A percentile compares a stretch with the other conserved stretches of the same genome.
phyloP scores from a whole-genome alignment of 2,113 vertebrate species.

The Bambusicola thoracicus region DNA sequence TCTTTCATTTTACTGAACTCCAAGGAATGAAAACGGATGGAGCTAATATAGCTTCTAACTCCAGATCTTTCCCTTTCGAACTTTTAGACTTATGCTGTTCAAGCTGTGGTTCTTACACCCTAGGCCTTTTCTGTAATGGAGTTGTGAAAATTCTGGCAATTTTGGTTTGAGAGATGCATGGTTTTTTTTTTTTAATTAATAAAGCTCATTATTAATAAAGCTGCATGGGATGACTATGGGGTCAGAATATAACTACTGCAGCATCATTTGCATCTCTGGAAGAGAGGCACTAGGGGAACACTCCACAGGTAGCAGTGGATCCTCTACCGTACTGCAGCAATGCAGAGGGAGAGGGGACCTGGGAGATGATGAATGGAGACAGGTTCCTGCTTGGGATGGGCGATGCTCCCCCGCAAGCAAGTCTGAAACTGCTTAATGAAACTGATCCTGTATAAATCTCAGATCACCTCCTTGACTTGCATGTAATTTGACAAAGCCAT shows the following conservation, averaged over 20 bases:
- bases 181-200: background rate
- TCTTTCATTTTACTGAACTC: background rate
- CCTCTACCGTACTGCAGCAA: too few relatives aligned
- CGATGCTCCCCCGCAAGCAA: too few relatives aligned
- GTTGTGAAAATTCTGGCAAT: background rate
- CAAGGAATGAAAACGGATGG: background rate
- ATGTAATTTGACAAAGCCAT: too few relatives aligned
- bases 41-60: slow-evolving; percentile 1
- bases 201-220: background rate
- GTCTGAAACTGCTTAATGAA: too few relatives aligned
- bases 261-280: background rate
- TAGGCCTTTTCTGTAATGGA: background rate
- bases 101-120: background rate
- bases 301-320: background rate
- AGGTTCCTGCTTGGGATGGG: too few relatives aligned
- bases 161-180: background rate
- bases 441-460: too few relatives aligned
- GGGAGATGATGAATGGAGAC: too few relatives aligned
- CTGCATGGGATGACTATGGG: background rate
- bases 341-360: too few relatives aligned
- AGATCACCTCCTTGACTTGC: too few relatives aligned
- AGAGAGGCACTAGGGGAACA: background rate
- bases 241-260: background rate
- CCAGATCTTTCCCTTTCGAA: background rate
- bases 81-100: slow-evolving; percentile 8